Conservation (phyloP, 2,113 vertebrate species). For the Bettongia penicillata region DNA sequence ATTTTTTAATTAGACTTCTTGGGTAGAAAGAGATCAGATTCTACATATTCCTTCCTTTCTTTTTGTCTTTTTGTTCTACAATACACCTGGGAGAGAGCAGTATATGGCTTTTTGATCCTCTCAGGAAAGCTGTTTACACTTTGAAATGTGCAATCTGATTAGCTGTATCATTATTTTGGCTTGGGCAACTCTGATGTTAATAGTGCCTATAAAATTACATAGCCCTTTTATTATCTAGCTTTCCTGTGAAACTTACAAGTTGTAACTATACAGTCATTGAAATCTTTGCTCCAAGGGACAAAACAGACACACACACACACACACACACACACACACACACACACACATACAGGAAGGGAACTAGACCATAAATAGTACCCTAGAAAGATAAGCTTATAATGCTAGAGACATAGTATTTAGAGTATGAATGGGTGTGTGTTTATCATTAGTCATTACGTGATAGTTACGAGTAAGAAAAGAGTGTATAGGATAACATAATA, state of each 20-base stretch:
- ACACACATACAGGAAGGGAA: background rate
- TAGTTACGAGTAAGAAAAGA: background rate
- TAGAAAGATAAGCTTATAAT: background rate
- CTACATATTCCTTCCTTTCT: background rate
- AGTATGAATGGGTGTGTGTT: background rate
- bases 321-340: background rate
- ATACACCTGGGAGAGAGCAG: background rate
- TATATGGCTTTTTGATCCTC: slow-evolving; percentile 17
- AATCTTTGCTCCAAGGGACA: background rate
- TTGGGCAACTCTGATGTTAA: slow-evolving; percentile 48
- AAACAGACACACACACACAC: background rate
- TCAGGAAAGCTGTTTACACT: slow-evolving; percentile 48
- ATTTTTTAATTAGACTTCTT: background rate
- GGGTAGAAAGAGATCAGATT: background rate
- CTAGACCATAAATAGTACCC: background rate
- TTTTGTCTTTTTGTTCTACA: background rate
- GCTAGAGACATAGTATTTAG: background rate
- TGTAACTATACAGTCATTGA: slow-evolving; percentile 34
- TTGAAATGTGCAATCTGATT: slow-evolving; percentile 48
- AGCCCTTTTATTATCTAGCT: slow-evolving; percentile 52
- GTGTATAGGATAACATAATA: background rate
- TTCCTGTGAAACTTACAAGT: slow-evolving; percentile 49
- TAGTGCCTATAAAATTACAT: slow-evolving; percentile 56
- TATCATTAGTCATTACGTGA: background rate
- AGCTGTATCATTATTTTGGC: slow-evolving; percentile 41